Evolutionary conservation across 1,140 invertebrate species (phyloP).

Genomic region (Drosophila prosaltans): DNA sequence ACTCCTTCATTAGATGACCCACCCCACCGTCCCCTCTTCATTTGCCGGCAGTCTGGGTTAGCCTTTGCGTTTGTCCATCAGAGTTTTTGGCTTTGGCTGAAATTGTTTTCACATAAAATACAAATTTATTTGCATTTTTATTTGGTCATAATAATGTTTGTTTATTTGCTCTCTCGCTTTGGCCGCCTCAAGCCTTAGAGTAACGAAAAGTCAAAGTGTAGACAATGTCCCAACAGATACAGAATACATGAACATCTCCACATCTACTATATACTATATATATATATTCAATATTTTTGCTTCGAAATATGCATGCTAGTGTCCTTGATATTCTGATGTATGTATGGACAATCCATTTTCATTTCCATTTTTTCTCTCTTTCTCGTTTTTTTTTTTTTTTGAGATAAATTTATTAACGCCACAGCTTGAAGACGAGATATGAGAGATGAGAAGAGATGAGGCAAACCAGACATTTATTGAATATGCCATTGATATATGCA

Average conservation of each 20-base stretch:
- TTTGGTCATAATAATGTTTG: conserved; percentile 78
- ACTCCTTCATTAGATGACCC: conserved; percentile 67
- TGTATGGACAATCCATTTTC: conserved; percentile 26
- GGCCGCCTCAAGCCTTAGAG: conserved; percentile 21
- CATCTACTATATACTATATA: neutral
- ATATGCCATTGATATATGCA: conserved; percentile 73
- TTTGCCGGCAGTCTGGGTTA: conserved; percentile 40
- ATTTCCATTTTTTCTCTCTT: neutral
- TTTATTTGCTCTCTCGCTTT: conserved; percentile 57
- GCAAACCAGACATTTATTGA: conserved; percentile 61
- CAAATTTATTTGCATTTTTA: conserved; percentile 81
- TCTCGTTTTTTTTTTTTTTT: neutral
- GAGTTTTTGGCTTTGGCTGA: conserved; percentile 53
- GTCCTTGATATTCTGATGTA: conserved; percentile 68
- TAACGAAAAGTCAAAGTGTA: conserved; percentile 57
- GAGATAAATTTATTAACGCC: conserved; percentile 70
- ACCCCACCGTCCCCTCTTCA: neutral
- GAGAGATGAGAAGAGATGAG: conserved; percentile 15
- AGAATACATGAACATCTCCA: conserved; percentile 5
- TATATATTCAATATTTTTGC: conserved; percentile 3
- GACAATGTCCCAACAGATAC: conserved; percentile 57
- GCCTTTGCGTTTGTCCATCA: conserved; percentile 46
- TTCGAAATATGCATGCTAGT: conserved; percentile 26
- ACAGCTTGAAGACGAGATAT: conserved; percentile 60
- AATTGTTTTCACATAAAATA: conserved; percentile 80